Evolutionary conservation across 2,888 invertebrate species (phyloP).

Genomic region (Cosmia pyralina): DNA sequence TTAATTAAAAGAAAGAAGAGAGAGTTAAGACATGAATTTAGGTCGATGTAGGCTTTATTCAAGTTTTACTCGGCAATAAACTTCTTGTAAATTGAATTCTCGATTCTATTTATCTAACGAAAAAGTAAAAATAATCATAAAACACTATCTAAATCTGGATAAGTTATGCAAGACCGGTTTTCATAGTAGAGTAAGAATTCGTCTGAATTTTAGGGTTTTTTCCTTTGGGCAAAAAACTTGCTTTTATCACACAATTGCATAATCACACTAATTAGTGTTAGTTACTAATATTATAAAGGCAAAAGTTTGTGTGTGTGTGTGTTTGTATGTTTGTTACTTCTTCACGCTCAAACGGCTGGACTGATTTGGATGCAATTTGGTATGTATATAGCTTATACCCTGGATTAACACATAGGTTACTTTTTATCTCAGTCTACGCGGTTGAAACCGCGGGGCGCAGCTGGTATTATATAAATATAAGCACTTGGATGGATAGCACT

Average conservation of each 20-base stretch:
- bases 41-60: slow-evolving; percentile 15
- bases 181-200: neutral
- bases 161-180: slow-evolving; percentile 10
- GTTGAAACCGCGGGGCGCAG: too few species aligned
- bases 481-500: too few species aligned
- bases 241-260: neutral
- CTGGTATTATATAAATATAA: too few species aligned
- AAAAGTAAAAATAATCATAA: slow-evolving; percentile 48
- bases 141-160: slow-evolving; percentile 34
- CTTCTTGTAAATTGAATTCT: slow-evolving; percentile 49
- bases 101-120: slow-evolving; percentile 41
- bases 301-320: too few species aligned
- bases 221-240: neutral
- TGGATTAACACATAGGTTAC: too few species aligned
- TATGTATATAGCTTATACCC: too few species aligned
- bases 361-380: too few species aligned
- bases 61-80: slow-evolving; percentile 47
- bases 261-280: too few species aligned
- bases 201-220: neutral
- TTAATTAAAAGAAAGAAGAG: slow-evolving; percentile 19
- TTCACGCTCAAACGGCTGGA: too few species aligned
- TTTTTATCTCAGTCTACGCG: too few species aligned
- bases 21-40: slow-evolving; percentile 18
- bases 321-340: too few species aligned
- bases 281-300: too few species aligned